Evolutionary conservation across 2,888 invertebrate genomes (phyloP).

Genomic region (Ochropleura leucogaster): DNA sequence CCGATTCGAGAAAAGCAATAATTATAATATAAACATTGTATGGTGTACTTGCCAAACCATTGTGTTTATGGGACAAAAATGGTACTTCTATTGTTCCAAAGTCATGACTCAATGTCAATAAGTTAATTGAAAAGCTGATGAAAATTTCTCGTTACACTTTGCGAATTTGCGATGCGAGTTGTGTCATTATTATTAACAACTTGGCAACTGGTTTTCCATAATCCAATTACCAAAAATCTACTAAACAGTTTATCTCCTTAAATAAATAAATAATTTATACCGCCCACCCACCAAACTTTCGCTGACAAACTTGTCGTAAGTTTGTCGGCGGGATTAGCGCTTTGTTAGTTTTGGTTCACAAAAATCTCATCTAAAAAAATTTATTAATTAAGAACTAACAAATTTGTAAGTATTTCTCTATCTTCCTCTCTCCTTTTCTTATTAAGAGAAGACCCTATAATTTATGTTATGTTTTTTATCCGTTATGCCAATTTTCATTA

Average conservation of each 20-base stretch:
- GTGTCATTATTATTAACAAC: neutral
- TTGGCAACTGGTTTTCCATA: neutral
- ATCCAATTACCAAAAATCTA: neutral
- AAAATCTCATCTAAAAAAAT: no score
- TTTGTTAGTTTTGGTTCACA: no score
- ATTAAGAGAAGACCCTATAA: no score
- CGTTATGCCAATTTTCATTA: neutral
- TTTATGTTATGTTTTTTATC: neutral
- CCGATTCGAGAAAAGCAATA: conserved; percentile 2
- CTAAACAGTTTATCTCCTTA: no score
- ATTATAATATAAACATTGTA: conserved; percentile 25
- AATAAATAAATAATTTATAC: no score
- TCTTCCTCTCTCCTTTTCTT: no score
- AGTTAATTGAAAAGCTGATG: conserved; percentile 27
- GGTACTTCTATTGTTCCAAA: conserved; percentile 16
- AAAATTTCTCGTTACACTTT: neutral
- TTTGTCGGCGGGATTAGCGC: no score
- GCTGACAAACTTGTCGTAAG: no score
- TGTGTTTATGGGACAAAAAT: conserved; percentile 23
- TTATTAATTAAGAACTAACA: no score
- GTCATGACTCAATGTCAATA: conserved; percentile 20
- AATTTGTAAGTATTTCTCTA: no score
- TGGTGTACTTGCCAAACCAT: conserved; percentile 1
- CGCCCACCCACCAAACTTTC: no score
- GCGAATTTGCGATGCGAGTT: neutral